Evolutionary conservation across 2,888 invertebrate genomes (phyloP).

Genomic region (Melinopterus prodromus): DNA sequence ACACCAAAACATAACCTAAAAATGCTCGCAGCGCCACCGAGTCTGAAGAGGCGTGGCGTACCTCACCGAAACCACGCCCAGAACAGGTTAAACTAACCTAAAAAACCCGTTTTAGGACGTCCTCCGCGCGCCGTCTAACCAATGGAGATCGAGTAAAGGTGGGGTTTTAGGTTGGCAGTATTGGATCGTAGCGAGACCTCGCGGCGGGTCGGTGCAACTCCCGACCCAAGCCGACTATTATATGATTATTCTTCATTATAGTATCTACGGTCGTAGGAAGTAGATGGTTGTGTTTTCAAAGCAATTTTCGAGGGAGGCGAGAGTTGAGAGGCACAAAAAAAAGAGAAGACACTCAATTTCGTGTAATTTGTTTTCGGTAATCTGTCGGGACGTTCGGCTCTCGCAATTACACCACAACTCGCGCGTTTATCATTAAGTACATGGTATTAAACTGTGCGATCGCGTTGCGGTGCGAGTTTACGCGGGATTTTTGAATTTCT

Average conservation of each 20-base stretch:
- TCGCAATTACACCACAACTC: slow-evolving; percentile 54
- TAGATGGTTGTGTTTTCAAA: slow-evolving; percentile 58
- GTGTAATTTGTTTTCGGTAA: slow-evolving; percentile 62
- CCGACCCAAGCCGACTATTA: slow-evolving; percentile 60
- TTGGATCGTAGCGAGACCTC: slow-evolving; percentile 60
- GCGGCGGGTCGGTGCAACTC: slow-evolving; percentile 57
- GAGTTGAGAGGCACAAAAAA: slow-evolving; percentile 34
- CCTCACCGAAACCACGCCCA: slow-evolving; percentile 39
- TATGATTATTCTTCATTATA: slow-evolving; percentile 64
- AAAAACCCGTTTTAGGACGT: slow-evolving; percentile 50
- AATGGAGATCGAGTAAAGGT: slow-evolving; percentile 48
- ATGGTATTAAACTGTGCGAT: slow-evolving; percentile 57
- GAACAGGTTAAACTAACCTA: slow-evolving; percentile 39
- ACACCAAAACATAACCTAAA: slow-evolving; percentile 56
- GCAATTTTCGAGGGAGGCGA: slow-evolving; percentile 58
- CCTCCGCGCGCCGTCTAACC: slow-evolving; percentile 43
- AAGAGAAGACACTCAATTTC: slow-evolving; percentile 61
- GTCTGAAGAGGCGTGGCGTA: slow-evolving; percentile 56
- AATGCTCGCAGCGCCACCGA: slow-evolving; percentile 56
- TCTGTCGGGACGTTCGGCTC: slow-evolving; percentile 49
- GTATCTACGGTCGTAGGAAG: slow-evolving; percentile 63
- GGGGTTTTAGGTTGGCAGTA: slow-evolving; percentile 46
- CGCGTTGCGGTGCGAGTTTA: slow-evolving; percentile 49
- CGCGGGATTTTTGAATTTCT: slow-evolving; percentile 17
- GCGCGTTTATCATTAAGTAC: slow-evolving; percentile 40